phyloP scores from a whole-genome alignment of 2,797 vertebrate species.

The Hippoglossus hippoglossus region DNA sequence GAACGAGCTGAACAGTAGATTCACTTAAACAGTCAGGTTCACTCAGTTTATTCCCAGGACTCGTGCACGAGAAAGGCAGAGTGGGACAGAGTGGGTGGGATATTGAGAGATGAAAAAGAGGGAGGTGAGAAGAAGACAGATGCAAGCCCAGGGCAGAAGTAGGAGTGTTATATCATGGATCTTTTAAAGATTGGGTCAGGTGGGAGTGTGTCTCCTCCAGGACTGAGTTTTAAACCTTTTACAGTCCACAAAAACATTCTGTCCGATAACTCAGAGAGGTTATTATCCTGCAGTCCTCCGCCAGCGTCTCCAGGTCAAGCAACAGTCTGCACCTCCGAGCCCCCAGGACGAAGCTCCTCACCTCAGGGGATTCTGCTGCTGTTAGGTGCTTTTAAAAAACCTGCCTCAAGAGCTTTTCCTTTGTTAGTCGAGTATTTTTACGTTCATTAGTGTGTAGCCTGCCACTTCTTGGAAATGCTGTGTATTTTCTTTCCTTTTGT shows the following conservation, averaged over 20 bases:
- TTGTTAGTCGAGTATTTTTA: conserved; percentile 17
- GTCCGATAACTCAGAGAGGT: conserved; percentile 34
- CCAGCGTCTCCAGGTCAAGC: conserved; percentile 39
- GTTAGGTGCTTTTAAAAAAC: conserved; percentile 5
- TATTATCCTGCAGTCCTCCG: conserved; percentile 46
- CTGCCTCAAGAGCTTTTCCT: conserved; percentile 10
- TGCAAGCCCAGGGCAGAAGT: conserved; percentile 49
- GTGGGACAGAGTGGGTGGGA: conserved; percentile 50
- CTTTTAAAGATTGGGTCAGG: conserved; percentile 57
- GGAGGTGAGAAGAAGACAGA: conserved; percentile 40
- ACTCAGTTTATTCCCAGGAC: conserved; percentile 53
- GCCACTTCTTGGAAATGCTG: not conserved
- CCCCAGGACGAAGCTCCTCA: conserved; percentile 13
- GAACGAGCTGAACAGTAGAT: conserved; percentile 38
- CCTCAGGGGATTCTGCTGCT: conserved; percentile 22
- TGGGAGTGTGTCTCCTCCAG: conserved; percentile 58
- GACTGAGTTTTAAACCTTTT: conserved; percentile 51
- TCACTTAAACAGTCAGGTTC: conserved; percentile 54
- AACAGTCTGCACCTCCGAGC: conserved; percentile 28
- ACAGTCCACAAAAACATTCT: conserved; percentile 38
- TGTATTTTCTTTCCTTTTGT: not conserved
- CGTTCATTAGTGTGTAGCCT: conserved; percentile 27
- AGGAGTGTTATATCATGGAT: conserved; percentile 64
- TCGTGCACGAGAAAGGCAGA: conserved; percentile 36
- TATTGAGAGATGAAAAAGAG: conserved; percentile 10